phyloP scores from a whole-genome alignment of 2,888 invertebrate genomes.

The Andrena trimmerana region DNA sequence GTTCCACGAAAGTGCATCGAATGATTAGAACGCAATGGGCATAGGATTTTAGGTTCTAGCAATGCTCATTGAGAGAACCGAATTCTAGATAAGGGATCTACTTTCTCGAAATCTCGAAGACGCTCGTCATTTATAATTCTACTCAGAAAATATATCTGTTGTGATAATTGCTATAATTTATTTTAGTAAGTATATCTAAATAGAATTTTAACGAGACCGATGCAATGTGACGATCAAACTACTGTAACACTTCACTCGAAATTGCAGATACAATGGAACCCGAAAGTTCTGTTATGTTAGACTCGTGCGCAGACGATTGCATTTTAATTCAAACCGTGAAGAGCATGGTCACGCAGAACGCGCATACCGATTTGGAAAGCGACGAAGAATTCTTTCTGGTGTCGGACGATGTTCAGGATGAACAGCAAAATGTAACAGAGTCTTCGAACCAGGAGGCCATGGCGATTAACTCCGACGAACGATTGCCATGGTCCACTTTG shows the following conservation, averaged over 20 bases:
- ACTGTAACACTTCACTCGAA: neutral
- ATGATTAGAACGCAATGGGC: conserved; percentile 3
- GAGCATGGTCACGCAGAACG: conserved; percentile 61
- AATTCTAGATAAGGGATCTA: neutral
- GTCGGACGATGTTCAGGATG: conserved; percentile 57
- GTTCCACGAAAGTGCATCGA: neutral
- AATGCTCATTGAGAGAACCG: neutral
- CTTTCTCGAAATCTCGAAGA: conserved; percentile 1
- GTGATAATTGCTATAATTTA: neutral
- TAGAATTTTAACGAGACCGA: neutral
- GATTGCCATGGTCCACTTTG: conserved; percentile 72
- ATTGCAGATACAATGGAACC: conserved; percentile 68
- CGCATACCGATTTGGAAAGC: conserved; percentile 51
- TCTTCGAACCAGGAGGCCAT: conserved; percentile 39
- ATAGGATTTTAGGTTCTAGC: neutral
- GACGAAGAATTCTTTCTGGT: conserved; percentile 67
- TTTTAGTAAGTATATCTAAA: conserved; percentile 7
- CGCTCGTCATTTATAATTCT: conserved; percentile 25
- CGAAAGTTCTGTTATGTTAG: conserved; percentile 63
- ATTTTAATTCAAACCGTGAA: conserved; percentile 70
- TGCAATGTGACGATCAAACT: neutral
- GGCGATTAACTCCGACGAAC: conserved; percentile 13
- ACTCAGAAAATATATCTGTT: neutral
- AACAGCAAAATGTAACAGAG: conserved; percentile 41
- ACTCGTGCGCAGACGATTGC: conserved; percentile 65